A percentile compares a stretch with the other conserved stretches of the same genome.
Conservation (phyloP, 1,140 invertebrate genomes). For the Drosophila setifemur region DNA sequence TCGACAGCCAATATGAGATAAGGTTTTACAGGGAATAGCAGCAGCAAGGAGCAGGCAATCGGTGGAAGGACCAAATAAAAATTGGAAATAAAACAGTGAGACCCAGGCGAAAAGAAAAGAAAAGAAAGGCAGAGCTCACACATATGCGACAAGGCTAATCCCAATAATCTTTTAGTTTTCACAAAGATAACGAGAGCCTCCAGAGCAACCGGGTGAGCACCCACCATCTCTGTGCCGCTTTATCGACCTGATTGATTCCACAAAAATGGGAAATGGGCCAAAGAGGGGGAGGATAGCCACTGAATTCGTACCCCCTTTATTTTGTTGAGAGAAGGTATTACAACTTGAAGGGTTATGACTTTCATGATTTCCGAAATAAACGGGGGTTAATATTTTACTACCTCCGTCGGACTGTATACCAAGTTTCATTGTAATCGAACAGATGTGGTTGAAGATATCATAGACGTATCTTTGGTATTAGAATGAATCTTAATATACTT, state of each 20-base stretch:
- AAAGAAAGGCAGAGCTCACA: neutral
- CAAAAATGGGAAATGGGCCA: neutral
- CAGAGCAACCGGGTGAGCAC: neutral
- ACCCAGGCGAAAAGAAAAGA: neutral
- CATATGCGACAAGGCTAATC: slow-evolving; percentile 33
- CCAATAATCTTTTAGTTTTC: slow-evolving; percentile 50
- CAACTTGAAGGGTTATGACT: too few relatives aligned
- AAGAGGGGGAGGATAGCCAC: neutral
- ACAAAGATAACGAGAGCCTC: slow-evolving; percentile 24
- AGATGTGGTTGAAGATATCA: too few relatives aligned
- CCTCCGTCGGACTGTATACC: too few relatives aligned
- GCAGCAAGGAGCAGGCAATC: neutral
- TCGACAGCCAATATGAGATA: neutral
- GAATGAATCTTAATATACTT: too few relatives aligned
- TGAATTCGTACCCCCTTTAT: too few relatives aligned
- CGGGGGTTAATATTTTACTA: too few relatives aligned
- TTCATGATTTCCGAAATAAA: too few relatives aligned
- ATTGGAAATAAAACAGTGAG: slow-evolving; percentile 1
- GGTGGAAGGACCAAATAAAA: neutral
- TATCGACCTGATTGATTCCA: slow-evolving; percentile 27
- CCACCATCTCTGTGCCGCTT: neutral
- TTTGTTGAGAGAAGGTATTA: too few relatives aligned
- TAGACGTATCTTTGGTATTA: too few relatives aligned
- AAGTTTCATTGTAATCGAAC: too few relatives aligned
- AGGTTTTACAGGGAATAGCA: slow-evolving; percentile 10